These are phyloP conservation scores for Otocyon megalotis DNA, from an alignment of 2,113 vertebrate genomes.

Conservation along the genomic window DNA sequence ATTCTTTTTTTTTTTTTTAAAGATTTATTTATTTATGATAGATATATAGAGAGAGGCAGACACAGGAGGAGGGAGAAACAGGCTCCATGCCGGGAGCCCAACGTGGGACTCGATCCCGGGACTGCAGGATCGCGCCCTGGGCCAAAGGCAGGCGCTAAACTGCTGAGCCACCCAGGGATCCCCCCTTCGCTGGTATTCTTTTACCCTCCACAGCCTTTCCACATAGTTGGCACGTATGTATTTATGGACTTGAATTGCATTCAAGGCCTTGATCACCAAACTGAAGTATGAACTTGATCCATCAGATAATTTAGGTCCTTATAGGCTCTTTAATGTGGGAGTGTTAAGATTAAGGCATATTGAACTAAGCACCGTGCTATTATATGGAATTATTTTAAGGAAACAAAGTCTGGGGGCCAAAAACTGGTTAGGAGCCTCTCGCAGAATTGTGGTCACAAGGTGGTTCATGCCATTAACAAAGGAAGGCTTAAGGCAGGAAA, in stretches of 20 bases:
- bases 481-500: not conserved
- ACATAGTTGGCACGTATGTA: not conserved
- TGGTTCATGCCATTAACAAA: not conserved
- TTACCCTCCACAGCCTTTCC: not conserved
- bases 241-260: not conserved
- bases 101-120: too few relatives aligned
- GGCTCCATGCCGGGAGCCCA: too few relatives aligned
- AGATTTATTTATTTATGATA: too few relatives aligned
- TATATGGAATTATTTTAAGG: slow-evolving; percentile 5
- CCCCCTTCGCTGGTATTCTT: not conserved
- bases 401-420: not conserved
- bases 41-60: too few relatives aligned
- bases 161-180: too few relatives aligned
- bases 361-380: not conserved
- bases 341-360: not conserved
- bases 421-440: not conserved
- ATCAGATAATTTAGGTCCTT: not conserved
- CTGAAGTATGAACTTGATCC: slow-evolving; percentile 12
- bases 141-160: too few relatives aligned
- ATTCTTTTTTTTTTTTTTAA: too few relatives aligned
- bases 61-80: too few relatives aligned
- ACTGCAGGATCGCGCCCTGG: too few relatives aligned
- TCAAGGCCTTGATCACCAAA: not conserved
- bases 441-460: not conserved
- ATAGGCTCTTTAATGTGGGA: not conserved